Conservation (phyloP, 2,113 vertebrate genomes). For the Cynocephalus volans region DNA sequence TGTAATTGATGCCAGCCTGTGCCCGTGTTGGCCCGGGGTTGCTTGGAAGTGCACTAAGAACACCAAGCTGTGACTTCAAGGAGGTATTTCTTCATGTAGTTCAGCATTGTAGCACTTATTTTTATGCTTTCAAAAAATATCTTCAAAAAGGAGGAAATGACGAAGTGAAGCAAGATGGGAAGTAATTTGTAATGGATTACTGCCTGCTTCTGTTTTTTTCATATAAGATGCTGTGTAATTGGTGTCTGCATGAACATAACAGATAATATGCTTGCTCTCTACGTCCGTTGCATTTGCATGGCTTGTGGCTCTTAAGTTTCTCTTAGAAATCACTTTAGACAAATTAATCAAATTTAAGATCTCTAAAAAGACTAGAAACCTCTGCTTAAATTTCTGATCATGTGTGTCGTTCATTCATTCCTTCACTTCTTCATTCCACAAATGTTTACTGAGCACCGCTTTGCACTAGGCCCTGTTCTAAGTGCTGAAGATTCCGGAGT, state of each 20-base stretch:
- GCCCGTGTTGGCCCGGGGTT: neutral
- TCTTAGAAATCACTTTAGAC: neutral
- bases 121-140: neutral
- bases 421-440: no score
- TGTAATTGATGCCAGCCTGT: neutral
- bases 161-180: neutral
- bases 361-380: neutral
- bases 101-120: neutral
- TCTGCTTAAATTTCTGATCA: neutral
- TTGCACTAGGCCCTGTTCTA: neutral
- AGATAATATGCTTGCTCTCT: neutral
- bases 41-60: neutral
- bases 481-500: neutral
- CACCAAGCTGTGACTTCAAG: neutral
- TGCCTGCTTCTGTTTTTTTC: no score
- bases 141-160: neutral
- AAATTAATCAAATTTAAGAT: rapidly evolving
- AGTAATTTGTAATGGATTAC: rapidly evolving
- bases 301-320: neutral
- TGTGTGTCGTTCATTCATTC: rapidly evolving
- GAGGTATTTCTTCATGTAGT: neutral
- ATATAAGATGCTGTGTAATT: rapidly evolving
- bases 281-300: rapidly evolving
- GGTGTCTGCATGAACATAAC: neutral
- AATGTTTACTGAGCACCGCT: rapidly evolving